Percentiles rank a stretch among this genome's conserved stretches.
Conservation (phyloP, 2,797 vertebrate genomes). For the Pseudocheirus occidentalis region DNA sequence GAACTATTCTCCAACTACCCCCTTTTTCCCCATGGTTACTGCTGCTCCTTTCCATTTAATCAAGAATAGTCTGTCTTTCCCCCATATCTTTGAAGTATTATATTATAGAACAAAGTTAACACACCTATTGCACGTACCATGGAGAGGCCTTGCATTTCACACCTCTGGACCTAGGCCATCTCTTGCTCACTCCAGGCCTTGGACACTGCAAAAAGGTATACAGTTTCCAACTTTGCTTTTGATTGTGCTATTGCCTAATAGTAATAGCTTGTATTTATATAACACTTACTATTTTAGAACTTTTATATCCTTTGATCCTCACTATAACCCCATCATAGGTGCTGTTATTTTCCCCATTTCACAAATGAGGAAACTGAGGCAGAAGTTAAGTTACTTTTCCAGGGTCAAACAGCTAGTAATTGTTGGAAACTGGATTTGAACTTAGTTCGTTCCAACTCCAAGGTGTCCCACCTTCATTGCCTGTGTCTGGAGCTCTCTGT, state of each 20-base stretch:
- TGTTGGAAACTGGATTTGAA: background rate
- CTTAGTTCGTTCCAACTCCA: background rate
- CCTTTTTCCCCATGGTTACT: background rate
- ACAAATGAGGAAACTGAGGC: background rate
- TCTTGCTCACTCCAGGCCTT: background rate
- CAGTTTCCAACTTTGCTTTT: background rate
- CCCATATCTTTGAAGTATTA: background rate
- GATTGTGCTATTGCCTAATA: background rate
- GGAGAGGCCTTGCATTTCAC: background rate
- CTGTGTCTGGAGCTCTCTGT: background rate
- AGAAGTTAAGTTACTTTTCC: background rate
- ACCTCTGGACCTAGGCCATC: background rate
- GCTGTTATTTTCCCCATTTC: background rate
- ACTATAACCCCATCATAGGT: background rate
- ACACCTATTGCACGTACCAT: background rate
- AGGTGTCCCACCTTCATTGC: background rate
- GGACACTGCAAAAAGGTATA: background rate
- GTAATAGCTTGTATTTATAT: background rate
- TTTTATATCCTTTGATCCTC: background rate
- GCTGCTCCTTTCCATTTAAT: background rate
- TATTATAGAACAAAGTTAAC: background rate
- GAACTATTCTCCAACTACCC: background rate
- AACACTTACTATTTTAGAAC: background rate
- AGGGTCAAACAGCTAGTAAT: background rate
- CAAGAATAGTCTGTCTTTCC: background rate